These are phyloP conservation scores for Salvelinus sp. DNA, from an alignment of 2,113 vertebrate species.

Conservation along the genomic window DNA sequence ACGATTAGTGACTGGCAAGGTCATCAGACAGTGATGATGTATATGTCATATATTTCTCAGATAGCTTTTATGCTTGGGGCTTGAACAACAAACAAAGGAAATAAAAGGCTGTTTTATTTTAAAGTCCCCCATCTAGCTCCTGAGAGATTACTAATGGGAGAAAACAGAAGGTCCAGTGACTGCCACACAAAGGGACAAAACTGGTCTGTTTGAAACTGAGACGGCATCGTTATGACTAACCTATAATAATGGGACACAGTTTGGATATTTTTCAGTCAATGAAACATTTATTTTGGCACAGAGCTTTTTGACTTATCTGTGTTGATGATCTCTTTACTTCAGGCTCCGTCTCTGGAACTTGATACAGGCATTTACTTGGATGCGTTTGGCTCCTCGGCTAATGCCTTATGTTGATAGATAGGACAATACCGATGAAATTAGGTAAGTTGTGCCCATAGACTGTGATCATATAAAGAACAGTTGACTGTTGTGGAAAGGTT, in stretches of 20 bases:
- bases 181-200: constrained; percentile 17
- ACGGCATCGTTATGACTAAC: constrained; percentile 39
- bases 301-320: constrained; percentile 31
- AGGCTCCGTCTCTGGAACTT: constrained; percentile 32
- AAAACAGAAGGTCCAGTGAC: constrained; percentile 48
- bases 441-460: constrained; percentile 30
- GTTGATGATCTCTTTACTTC: not conserved
- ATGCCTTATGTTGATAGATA: constrained; percentile 56
- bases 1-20: too few relatives aligned
- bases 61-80: not conserved
- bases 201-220: constrained; percentile 37
- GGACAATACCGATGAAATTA: constrained; percentile 26
- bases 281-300: constrained; percentile 33
- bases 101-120: too few relatives aligned
- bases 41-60: too few relatives aligned
- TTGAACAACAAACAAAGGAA: not conserved
- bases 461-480: constrained; percentile 9
- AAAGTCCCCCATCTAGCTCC: not conserved
- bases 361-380: constrained; percentile 30
- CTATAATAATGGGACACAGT: constrained; percentile 50
- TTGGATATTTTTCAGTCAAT: constrained; percentile 54
- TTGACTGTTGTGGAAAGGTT: constrained; percentile 27
- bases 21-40: too few relatives aligned
- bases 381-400: constrained; percentile 43
- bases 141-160: constrained; percentile 15